phyloP scores from a whole-genome alignment of 2,888 invertebrate species.

The Metellina segmentata region DNA sequence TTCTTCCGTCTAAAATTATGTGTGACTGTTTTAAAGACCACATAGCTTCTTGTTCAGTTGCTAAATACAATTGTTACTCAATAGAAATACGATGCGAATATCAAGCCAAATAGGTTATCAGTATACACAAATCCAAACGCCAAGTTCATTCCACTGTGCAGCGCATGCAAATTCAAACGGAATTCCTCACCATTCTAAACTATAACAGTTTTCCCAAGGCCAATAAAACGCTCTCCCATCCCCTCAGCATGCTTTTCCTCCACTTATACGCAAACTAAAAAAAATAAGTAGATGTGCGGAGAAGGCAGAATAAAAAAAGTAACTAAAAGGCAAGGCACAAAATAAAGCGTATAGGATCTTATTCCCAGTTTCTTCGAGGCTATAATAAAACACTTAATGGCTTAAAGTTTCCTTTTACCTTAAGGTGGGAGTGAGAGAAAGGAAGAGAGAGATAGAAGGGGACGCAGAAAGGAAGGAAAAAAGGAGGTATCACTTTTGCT shows the following conservation, averaged over 20 bases:
- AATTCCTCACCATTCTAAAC: too few relatives aligned
- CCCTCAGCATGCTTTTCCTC: constrained; percentile 10
- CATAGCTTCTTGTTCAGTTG: too few relatives aligned
- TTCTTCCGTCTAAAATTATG: constrained; percentile 60
- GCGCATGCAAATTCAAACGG: too few relatives aligned
- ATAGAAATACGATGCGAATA: too few relatives aligned
- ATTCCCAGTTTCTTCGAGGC: constrained; percentile 67
- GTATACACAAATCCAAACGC: too few relatives aligned
- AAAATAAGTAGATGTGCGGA: background rate
- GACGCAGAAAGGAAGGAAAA: constrained; percentile 24
- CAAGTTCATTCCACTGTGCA: too few relatives aligned
- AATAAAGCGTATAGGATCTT: constrained; percentile 54
- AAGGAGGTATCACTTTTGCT: constrained; percentile 61
- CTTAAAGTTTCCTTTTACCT: constrained; percentile 63
- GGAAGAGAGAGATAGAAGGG: constrained; percentile 22
- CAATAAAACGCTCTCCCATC: constrained; percentile 1
- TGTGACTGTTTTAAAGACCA: too few relatives aligned
- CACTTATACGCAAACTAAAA: constrained; percentile 12
- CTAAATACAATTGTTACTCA: too few relatives aligned
- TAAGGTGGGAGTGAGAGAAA: constrained; percentile 18
- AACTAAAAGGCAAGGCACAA: constrained; percentile 22
- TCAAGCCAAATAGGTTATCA: too few relatives aligned
- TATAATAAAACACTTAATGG: constrained; percentile 70
- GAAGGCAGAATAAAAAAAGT: constrained; percentile 31
- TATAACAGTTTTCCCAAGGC: background rate